phyloP scores from a whole-genome alignment of 2,888 invertebrate genomes.

The Xestia xanthographa region DNA sequence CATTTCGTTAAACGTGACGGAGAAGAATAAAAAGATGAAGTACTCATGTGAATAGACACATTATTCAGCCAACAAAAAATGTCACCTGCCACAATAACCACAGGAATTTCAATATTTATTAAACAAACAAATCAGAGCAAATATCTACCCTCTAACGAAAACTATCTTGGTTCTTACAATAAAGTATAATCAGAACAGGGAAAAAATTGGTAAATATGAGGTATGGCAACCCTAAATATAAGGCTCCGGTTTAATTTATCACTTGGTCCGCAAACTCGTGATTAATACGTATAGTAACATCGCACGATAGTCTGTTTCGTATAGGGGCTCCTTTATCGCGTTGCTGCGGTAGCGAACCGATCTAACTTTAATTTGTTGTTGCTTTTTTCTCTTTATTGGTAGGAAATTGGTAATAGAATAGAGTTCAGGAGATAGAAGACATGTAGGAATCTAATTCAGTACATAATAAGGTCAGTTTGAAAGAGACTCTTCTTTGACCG shows the following conservation, averaged over 20 bases:
- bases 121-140: conserved; percentile 31
- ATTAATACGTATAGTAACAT: conserved; percentile 76
- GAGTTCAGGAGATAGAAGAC: neutral
- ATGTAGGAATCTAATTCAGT: neutral
- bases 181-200: conserved; percentile 15
- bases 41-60: neutral
- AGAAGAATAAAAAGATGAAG: no score
- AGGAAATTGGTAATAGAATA: conserved; percentile 14
- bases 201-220: conserved; percentile 14
- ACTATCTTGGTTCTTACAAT: conserved; percentile 26
- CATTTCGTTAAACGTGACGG: no score
- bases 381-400: conserved; percentile 33
- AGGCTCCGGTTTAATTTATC: conserved; percentile 76
- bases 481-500: neutral
- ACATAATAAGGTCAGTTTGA: neutral
- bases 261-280: conserved; percentile 73
- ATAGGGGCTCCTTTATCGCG: conserved; percentile 67
- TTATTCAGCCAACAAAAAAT: conserved; percentile 24
- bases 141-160: conserved; percentile 17
- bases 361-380: conserved; percentile 61
- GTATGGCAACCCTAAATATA: conserved; percentile 64
- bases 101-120: conserved; percentile 3
- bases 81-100: conserved; percentile 20
- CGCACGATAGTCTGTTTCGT: conserved; percentile 71
- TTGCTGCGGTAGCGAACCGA: conserved; percentile 55